phyloP scores from a whole-genome alignment of 2,888 invertebrate genomes.

The Fragum sueziense region DNA sequence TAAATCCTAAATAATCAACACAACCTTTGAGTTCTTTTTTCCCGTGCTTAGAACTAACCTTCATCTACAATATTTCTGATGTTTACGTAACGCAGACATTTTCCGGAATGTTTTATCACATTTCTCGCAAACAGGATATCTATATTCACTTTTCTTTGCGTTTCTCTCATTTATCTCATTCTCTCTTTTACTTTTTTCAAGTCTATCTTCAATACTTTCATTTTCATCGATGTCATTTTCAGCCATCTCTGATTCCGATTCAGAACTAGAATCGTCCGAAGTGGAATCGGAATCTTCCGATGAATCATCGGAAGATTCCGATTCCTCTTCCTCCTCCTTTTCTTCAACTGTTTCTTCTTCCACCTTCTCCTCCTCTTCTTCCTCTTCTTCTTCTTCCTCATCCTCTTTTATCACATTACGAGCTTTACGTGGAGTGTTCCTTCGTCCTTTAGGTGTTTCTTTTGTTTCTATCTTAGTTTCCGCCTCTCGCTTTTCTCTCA shows the following conservation, averaged over 20 bases:
- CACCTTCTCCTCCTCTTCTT: constrained; percentile 18
- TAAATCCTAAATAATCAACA: not conserved
- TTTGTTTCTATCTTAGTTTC: constrained; percentile 1
- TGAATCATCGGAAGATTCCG: not conserved
- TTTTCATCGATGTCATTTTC: constrained; percentile 8
- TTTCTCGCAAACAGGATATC: constrained; percentile 45
- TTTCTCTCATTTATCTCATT: constrained; percentile 3
- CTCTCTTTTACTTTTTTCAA: constrained; percentile 6
- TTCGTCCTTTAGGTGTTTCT: constrained; percentile 8
- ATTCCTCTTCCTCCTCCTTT: not conserved
- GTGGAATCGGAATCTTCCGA: not conserved
- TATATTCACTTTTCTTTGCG: not conserved
- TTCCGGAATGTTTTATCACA: constrained; percentile 43
- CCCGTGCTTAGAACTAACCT: constrained; percentile 23
- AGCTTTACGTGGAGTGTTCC: constrained; percentile 41
- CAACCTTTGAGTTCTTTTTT: constrained; percentile 22
- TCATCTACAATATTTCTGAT: constrained; percentile 35
- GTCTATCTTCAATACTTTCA: constrained; percentile 14
- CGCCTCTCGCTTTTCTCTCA: constrained; percentile 9
- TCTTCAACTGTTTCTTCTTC: constrained; percentile 9
- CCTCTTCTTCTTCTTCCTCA: constrained; percentile 18
- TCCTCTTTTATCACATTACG: constrained; percentile 26
- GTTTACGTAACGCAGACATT: constrained; percentile 23
- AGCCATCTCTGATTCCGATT: not conserved
- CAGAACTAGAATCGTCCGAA: constrained; percentile 3